phyloP scores from a whole-genome alignment of 1,140 invertebrate species.

The Archegozetes longisetosus region DNA sequence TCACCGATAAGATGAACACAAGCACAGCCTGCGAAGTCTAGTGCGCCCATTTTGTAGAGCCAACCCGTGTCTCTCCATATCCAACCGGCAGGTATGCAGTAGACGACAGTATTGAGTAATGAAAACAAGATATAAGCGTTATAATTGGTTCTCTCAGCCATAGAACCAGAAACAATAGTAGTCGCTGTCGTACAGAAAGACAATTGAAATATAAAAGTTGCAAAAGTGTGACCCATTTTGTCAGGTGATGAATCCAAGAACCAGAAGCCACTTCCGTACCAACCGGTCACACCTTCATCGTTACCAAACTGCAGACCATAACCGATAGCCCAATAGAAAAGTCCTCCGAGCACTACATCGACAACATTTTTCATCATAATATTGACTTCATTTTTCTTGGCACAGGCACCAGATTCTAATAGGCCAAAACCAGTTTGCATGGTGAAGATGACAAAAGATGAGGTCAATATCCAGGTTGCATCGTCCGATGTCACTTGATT shows the following conservation, averaged over 20 bases:
- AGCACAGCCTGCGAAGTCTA: constrained; percentile 80
- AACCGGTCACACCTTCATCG: constrained; percentile 39
- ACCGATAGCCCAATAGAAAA: constrained; percentile 86
- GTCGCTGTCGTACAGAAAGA: constrained; percentile 32
- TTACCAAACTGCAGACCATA: constrained; percentile 76
- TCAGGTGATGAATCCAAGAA: constrained; percentile 30
- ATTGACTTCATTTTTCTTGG: constrained; percentile 81
- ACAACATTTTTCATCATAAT: constrained; percentile 91
- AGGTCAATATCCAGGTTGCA: constrained; percentile 78
- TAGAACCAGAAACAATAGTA: constrained; percentile 33
- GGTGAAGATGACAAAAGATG: constrained; percentile 76
- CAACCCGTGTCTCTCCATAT: constrained; percentile 75
- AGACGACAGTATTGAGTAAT: constrained; percentile 70
- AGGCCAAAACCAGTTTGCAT: constrained; percentile 54
- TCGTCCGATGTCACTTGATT: constrained; percentile 32
- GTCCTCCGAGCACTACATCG: constrained; percentile 73
- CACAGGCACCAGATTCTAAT: constrained; percentile 75
- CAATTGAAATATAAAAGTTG: constrained; percentile 31
- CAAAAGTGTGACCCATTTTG: constrained; percentile 25
- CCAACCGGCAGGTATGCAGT: constrained; percentile 86
- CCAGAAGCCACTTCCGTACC: constrained; percentile 43
- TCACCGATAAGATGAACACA: constrained; percentile 72
- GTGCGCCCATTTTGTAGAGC: constrained; percentile 54
- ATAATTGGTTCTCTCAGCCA: constrained; percentile 55
- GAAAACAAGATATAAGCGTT: constrained; percentile 80